Conservation (phyloP, 2,797 vertebrate species). For the Varecia variegata region DNA sequence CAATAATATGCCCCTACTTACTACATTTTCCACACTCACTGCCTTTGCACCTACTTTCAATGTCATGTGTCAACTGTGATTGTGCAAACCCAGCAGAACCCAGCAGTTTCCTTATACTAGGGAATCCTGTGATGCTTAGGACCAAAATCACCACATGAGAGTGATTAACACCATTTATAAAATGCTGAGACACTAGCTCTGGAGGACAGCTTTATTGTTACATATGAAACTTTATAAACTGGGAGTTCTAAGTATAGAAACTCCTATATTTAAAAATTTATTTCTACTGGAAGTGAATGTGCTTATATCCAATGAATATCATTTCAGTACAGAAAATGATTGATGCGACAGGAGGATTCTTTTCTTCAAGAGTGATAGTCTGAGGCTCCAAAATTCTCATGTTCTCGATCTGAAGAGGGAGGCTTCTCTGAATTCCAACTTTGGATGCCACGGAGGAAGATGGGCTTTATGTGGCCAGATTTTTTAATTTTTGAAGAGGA, state of each 20-base stretch:
- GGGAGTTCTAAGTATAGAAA: neutral
- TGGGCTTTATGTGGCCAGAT: no score
- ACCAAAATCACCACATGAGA: neutral
- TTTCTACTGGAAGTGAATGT: neutral
- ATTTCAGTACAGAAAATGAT: neutral
- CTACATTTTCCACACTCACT: neutral
- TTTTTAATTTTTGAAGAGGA: constrained; percentile 6
- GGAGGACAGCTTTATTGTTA: neutral
- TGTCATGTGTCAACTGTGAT: neutral
- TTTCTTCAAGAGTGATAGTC: neutral
- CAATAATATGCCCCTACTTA: neutral
- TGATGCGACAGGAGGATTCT: neutral
- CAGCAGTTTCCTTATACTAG: neutral
- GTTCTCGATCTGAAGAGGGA: neutral
- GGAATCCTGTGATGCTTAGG: neutral
- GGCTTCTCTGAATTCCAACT: neutral
- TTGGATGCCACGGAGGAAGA: neutral
- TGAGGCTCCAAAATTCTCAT: neutral
- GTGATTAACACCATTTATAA: neutral
- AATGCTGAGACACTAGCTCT: neutral
- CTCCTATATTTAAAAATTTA: neutral
- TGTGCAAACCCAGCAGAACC: neutral
- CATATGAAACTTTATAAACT: neutral
- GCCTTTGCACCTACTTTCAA: neutral
- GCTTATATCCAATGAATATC: neutral